Conservation (phyloP, 2,888 invertebrate genomes). For the Listrodromus nycthemerus region DNA sequence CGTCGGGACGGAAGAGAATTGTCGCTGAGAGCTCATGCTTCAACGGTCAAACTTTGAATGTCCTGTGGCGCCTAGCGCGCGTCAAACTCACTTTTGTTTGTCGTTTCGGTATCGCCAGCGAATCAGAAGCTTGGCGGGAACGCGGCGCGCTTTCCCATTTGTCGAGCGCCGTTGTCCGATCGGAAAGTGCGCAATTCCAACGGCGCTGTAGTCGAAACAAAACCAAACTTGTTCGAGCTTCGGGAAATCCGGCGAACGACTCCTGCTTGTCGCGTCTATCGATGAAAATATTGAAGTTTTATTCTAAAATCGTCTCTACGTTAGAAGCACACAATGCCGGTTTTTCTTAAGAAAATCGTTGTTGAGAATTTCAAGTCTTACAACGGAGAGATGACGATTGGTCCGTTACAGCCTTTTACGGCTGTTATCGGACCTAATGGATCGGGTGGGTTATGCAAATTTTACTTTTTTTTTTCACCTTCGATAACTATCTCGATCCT, state of each 20-base stretch:
- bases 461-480: neutral
- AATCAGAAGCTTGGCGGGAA: neutral
- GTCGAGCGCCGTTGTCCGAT: neutral
- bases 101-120: neutral
- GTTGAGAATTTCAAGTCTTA: conserved; percentile 99
- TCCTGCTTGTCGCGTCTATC: neutral
- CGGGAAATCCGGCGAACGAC: neutral
- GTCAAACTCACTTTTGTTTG: too few relatives aligned
- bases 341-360: conserved; percentile 96
- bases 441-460: conserved; percentile 89
- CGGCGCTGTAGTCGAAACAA: neutral
- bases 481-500: neutral
- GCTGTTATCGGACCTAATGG: conserved; percentile 99
- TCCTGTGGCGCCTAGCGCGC: neutral
- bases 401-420: conserved; percentile 98
- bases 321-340: conserved; percentile 87
- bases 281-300: neutral
- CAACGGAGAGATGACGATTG: conserved; percentile 95
- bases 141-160: neutral
- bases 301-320: neutral
- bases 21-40: neutral
- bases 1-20: neutral
- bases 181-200: neutral
- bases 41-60: neutral
- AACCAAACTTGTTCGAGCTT: neutral